Percentiles rank a stretch among this genome's conserved stretches.
phyloP scores from a whole-genome alignment of 2,797 vertebrate species.

The Echiichthys vipera region DNA sequence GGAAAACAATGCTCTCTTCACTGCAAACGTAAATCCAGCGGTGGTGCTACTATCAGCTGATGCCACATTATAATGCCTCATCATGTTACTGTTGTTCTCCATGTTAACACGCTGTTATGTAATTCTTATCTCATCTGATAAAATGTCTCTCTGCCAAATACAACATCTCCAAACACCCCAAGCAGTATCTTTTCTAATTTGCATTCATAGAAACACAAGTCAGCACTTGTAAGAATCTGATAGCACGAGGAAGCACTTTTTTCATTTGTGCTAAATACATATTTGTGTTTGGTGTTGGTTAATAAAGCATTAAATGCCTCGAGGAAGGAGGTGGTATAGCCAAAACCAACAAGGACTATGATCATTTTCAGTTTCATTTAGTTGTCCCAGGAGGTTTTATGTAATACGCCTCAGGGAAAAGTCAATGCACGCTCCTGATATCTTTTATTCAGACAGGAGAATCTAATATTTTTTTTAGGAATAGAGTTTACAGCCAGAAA shows the following conservation, averaged over 20 bases:
- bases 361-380: slow-evolving; percentile 25
- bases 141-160: slow-evolving; percentile 33
- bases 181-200: slow-evolving; percentile 24
- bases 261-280: slow-evolving; percentile 20
- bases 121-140: slow-evolving; percentile 43
- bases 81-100: slow-evolving; percentile 14
- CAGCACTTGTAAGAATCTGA: slow-evolving; percentile 10
- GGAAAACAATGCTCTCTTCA: not conserved
- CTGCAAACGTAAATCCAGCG: slow-evolving; percentile 4
- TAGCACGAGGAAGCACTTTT: not conserved
- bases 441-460: not conserved
- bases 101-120: slow-evolving; percentile 51
- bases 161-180: slow-evolving; percentile 22
- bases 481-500: not conserved
- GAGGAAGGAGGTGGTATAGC: not conserved
- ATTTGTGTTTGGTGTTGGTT: slow-evolving; percentile 11
- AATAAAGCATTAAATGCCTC: slow-evolving; percentile 17
- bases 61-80: slow-evolving; percentile 1
- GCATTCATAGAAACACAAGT: slow-evolving; percentile 27
- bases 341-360: not conserved
- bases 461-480: not conserved
- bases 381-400: not conserved
- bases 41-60: slow-evolving; percentile 7
- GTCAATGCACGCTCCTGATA: not conserved
- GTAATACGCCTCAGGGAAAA: slow-evolving; percentile 2